Evolutionary conservation across 2,888 invertebrate genomes (phyloP), one percentile per base, ranked within the genome.

Genomic region (Alentia gelatinosa): DNA sequence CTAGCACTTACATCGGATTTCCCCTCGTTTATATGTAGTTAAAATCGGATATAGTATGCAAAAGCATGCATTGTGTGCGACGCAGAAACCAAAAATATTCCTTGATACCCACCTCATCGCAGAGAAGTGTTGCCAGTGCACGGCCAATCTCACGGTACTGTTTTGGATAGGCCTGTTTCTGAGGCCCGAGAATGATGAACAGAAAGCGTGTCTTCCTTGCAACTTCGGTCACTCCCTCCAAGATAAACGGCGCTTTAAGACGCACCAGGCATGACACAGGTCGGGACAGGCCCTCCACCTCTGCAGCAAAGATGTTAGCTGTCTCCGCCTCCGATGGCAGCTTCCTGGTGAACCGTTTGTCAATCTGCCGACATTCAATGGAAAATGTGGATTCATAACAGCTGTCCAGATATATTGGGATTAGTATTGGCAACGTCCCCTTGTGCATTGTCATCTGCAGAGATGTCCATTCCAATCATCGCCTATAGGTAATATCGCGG

Each of bases 301-400:
- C 99, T 37, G 99, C 99, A 0, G 99, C 98, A 90, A 99, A 97
- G 93, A 99, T 99, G 95, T 99, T 99, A 92, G 98, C 98, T 0
- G 99, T 99, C 96, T 99, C 99, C 0, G 99, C 98, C 26, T 99
- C 99, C 0, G 97, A 97, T 26, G 99, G 99, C 95, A 99, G 98
- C 97, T 99, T 99, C 91, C 98, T 93, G 95, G 95, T 95, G 92
- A 95, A 95, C 79, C 86, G 42, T 26, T 86, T 86, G 86, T 86
- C 86, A 86, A 47, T 50, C 86, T 86, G 47, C n/a, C 15, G 47
- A 86, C 0, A 35, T 19, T 19, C n/a, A n/a, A n/a, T n/a, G n/a
- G n/a, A n/a, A n/a, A n/a, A n/a, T n/a, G n/a, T n/a, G n/a, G n/a
- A n/a, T n/a, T n/a, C n/a, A n/a, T n/a, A n/a, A n/a, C n/a, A n/a